These are phyloP conservation scores for Torymus auratus DNA, from an alignment of 2,888 invertebrate genomes.

Conservation along the genomic window DNA sequence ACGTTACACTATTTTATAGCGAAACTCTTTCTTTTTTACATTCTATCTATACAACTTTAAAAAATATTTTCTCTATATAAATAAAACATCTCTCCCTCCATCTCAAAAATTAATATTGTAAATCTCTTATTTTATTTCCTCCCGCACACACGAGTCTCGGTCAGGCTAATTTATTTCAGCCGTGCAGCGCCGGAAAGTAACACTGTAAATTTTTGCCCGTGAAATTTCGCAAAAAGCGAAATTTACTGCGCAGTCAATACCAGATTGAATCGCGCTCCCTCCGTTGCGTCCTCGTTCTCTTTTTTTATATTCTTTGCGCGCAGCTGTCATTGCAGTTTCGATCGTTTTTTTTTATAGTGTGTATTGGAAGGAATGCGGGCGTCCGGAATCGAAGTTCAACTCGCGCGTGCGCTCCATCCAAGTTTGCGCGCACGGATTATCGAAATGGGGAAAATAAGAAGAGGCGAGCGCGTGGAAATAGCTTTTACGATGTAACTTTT, in stretches of 20 bases:
- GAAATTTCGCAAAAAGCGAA: not conserved
- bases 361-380: not conserved
- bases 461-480: not conserved
- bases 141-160: too few relatives aligned
- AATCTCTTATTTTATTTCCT: too few relatives aligned
- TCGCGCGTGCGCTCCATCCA: not conserved
- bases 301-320: constrained; percentile 1
- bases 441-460: constrained; percentile 7
- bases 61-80: too few relatives aligned
- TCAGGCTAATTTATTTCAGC: too few relatives aligned
- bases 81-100: too few relatives aligned
- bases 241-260: constrained; percentile 6
- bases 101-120: too few relatives aligned
- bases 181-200: too few relatives aligned
- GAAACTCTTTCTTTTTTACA: too few relatives aligned
- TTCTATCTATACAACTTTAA: too few relatives aligned
- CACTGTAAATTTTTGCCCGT: not conserved
- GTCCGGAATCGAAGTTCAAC: not conserved
- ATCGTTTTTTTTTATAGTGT: not conserved
- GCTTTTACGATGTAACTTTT: constrained; percentile 6
- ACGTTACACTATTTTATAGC: too few relatives aligned
- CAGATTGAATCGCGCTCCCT: constrained; percentile 8
- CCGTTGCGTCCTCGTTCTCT: not conserved
- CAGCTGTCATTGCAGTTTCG: constrained; percentile 9
- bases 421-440: not conserved